Base-by-base conservation (phyloP, 2,888 invertebrate genomes). In the Drosophila fungiperda region DNA sequence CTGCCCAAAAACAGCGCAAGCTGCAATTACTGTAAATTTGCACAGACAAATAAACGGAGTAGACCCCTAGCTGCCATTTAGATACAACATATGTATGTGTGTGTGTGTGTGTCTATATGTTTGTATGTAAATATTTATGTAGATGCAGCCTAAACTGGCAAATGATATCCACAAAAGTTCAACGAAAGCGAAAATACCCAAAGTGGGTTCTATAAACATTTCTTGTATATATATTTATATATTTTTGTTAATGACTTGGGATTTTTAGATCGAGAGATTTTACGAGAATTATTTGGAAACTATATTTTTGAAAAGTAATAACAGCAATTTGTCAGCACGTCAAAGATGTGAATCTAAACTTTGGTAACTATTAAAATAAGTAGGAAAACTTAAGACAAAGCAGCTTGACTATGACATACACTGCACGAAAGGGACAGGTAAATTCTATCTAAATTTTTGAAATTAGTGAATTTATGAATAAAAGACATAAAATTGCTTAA, bases 1-100 rank as follows among this genome's bases (percentile, higher is more conserved):
- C 67, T 71, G 74, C 67, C 80, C 66, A 76, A 67, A 42, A 77
- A 67, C 53, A 73, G 49, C 62, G 60, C 83, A 70, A 76, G 54
- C 86, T 74, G 90, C 80, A 82, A 87, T 84, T 89, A 84, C 86
- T 73, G 67, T 62, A 85, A 78, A 89, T 84, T 77, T 84, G 79
- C 70, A 62, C 80, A 73, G 69, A 71, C 90, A 78, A 78, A 84
- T 73, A 76, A 63, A 48, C 48, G 59, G 50, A 29, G 26, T 48
- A 50, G 48, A 55, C 29, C 57, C 20, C 57, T 57, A 57, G 42
- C 57, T 32, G 42, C 42, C 32, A 57, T 57, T 57, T 40, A 20
- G 20, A 32, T 17, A 32, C 20, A 32, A 9, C 29, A 29, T 7
- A 1, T 23, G 29, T 20, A 4, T 29, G 5, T 40, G 6, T 55